Evolutionary conservation across 2,113 vertebrate genomes (phyloP), one percentile per base, ranked within the genome.

Genomic region (Neolamprologus cancellatus): DNA sequence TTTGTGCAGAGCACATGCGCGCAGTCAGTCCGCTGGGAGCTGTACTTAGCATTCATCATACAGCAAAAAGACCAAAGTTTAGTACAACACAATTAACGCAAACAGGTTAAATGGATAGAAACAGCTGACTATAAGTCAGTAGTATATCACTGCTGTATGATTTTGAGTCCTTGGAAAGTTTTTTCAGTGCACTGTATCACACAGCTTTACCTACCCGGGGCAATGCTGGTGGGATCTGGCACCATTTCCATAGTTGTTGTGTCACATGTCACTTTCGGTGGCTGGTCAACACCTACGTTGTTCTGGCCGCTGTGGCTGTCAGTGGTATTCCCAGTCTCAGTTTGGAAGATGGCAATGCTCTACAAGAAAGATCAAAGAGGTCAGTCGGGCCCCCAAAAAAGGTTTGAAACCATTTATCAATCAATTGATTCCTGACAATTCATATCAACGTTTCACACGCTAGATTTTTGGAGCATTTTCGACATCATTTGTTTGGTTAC

Each of bases 141-240:
- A 69, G 7, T 25, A 13, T 32, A 32, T 86, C 30, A 39, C 59
- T 46, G 11, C 54, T 66, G 50, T 54, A 50, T 61, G 36, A 20
- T 53, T 55, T 18, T 36, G 14, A 36, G 52, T 69, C 34, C n/a
- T 71, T 84, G 44, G 44, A 84, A 81, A 11, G 17, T 11, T 10
- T 13, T 80, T 79, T 52, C 59, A 44, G 28, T 23, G 44, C 28
- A 46, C 39, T 64, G 20, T 41, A 52, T 64, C 78, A 64, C 41
- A 41, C 39, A 52, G 18, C 32, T 55, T 41, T 55, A 93, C 18
- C 95, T 96, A 99, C 98, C 98, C 92, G 98, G 98, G 32, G 98
- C 98, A 3, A 99, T 98, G 83, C 79, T 97, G 71, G 97, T 96
- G 48, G 98, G 98, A 91, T 98, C 96, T 3, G 97, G 95, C 61